Evolutionary conservation across 2,888 invertebrate genomes (phyloP).

Genomic region (Drosophila lutescens): DNA sequence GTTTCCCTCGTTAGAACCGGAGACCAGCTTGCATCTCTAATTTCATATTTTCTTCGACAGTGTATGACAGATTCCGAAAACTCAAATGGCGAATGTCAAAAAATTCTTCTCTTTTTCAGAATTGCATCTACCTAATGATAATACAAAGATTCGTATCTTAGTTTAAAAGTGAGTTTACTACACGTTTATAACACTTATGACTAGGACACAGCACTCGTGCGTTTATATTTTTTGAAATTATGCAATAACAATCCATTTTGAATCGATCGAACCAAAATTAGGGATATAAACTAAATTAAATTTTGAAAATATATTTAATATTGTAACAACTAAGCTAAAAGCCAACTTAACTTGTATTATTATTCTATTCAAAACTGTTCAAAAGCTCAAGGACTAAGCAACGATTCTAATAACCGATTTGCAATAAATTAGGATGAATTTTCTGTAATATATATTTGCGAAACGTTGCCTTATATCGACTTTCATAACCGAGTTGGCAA

Average conservation of each 20-base stretch:
- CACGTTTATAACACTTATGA: too few relatives aligned
- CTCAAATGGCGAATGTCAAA: constrained; percentile 22
- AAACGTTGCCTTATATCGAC: constrained; percentile 5
- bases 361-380: too few relatives aligned
- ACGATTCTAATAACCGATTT: not conserved
- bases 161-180: too few relatives aligned
- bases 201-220: too few relatives aligned
- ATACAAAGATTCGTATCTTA: not conserved
- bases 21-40: constrained; percentile 33
- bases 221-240: too few relatives aligned
- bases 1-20: constrained; percentile 14
- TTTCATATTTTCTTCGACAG: constrained; percentile 11
- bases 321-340: too few relatives aligned
- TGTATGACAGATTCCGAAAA: constrained; percentile 29
- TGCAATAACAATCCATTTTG: too few relatives aligned
- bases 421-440: not conserved
- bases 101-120: not conserved
- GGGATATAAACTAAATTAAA: too few relatives aligned
- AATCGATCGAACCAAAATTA: too few relatives aligned
- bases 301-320: too few relatives aligned
- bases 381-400: too few relatives aligned
- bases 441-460: constrained; percentile 7
- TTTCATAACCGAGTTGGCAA: constrained; percentile 28
- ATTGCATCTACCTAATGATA: constrained; percentile 14
- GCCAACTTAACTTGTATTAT: too few relatives aligned